Base-by-base conservation (phyloP, 2,113 vertebrate species). In the Cricetomys ansorgei region DNA sequence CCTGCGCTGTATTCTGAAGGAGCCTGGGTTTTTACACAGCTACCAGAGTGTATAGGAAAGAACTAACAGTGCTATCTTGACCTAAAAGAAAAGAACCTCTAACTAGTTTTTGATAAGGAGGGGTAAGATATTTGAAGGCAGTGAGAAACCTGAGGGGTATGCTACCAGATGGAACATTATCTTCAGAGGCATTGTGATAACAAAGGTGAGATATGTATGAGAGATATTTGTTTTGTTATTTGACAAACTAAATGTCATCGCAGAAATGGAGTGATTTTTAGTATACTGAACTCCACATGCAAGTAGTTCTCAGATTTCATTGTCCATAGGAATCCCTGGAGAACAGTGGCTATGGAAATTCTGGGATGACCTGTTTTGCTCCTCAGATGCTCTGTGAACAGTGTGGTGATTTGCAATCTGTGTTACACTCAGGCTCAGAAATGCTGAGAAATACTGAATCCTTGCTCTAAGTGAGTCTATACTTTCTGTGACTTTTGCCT, bases 201-300 rank as follows among this genome's bases (percentile, higher is more conserved):
- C 45, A 7, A 7, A 1, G 59, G 21, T 59, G 45, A 65, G 62
- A 55, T n/a, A 75, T n/a, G n/a, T 43, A n/a, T 12, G 43, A 67
- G 67, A 31, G 40, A 40, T 6, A 45, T 40, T 69, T 55, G 67
- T 48, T 21, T 84, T 95, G 48, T 50, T 96, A 37, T 69, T 91
- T 90, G 88, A 92, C 13, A 87, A 80, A 90, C 77, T 72, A 72
- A 94, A 93, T 72, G 8, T 62, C 62, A 77, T 25, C 7, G n/a
- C n/a, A n/a, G n/a, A n/a, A n/a, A n/a, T n/a, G n/a, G n/a, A n/a
- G 69, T 19, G 43, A 10, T 7, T 50, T 96, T 75, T 45, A 69
- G 34, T 13, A 15, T 34, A 34, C 10, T 29, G 34, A 29, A 57
- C 10, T 67, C 59, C 67, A 12, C 27, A 12, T 43, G n/a, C 31